A percentile compares a stretch with the other conserved stretches of the same genome.
These are phyloP conservation scores for Crypturellus undulatus DNA, from an alignment of 2,113 vertebrate genomes.

Conservation along the genomic window DNA sequence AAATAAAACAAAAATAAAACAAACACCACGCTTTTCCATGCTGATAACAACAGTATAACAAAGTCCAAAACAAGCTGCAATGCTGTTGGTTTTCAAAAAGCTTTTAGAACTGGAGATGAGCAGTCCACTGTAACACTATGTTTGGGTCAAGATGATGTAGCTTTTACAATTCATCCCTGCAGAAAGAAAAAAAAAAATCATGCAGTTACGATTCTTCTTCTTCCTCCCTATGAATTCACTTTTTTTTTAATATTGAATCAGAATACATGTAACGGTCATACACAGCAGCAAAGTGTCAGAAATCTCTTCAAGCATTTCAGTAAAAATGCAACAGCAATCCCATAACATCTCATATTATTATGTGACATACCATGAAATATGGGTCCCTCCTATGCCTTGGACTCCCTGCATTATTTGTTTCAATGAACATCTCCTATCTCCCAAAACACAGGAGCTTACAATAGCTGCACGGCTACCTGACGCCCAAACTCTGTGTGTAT, in stretches of 20 bases:
- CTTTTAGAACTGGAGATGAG: constrained; percentile 84
- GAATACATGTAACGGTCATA: constrained; percentile 2
- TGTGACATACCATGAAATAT: background rate
- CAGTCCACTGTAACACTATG: constrained; percentile 81
- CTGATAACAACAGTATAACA: constrained; percentile 81
- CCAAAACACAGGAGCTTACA: background rate
- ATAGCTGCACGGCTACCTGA: background rate
- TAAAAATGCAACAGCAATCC: constrained; percentile 53
- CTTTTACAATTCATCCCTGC: constrained; percentile 97
- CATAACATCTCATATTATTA: background rate
- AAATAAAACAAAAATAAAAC: constrained; percentile 61
- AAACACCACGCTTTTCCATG: constrained; percentile 82
- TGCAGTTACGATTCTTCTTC: constrained; percentile 34
- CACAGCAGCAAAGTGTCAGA: constrained; percentile 16
- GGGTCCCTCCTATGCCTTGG: background rate
- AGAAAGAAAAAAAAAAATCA: constrained; percentile 77
- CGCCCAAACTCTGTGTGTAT: background rate
- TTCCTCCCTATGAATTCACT: background rate
- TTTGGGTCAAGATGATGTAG: constrained; percentile 79
- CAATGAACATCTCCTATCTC: background rate
- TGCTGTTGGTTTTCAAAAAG: constrained; percentile 84
- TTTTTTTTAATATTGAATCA: background rate
- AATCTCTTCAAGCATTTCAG: constrained; percentile 9
- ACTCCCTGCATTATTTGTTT: background rate
- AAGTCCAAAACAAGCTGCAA: constrained; percentile 87